Evolutionary conservation across 2,797 vertebrate species (phyloP).

Genomic region (Galago senegalensis): DNA sequence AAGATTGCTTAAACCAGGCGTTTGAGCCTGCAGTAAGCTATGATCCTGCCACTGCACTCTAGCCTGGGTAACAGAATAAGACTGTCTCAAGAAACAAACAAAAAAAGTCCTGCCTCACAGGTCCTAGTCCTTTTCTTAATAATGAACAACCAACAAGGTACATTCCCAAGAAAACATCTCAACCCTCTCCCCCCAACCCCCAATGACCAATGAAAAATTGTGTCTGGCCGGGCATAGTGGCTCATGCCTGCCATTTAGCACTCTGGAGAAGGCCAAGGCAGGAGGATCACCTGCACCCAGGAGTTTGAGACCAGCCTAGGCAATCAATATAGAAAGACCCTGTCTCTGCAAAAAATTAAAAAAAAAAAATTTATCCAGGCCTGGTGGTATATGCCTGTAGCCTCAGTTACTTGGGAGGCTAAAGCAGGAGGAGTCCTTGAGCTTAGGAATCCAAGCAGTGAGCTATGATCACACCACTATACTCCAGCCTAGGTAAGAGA

Average conservation of each 20-base stretch:
- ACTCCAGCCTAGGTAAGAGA: not conserved
- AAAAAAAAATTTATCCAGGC: not conserved
- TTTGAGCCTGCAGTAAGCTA: not conserved
- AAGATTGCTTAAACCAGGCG: not conserved
- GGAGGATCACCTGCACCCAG: not conserved
- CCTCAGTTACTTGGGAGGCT: not conserved
- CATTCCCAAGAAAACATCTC: fast-evolving
- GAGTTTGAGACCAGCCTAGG: not conserved
- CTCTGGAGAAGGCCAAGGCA: not conserved
- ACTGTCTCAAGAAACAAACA: not conserved
- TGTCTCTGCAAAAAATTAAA: not conserved
- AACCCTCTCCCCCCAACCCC: too few species aligned
- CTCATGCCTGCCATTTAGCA: not conserved
- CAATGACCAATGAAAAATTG: not conserved
- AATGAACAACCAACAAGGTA: not conserved
- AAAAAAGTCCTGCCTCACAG: not conserved
- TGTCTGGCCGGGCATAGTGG: not conserved
- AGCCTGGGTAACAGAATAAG: not conserved
- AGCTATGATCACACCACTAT: not conserved
- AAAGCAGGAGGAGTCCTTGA: not conserved
- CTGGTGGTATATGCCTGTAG: not conserved
- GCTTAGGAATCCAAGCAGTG: not conserved
- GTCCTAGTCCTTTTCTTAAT: not conserved
- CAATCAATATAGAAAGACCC: not conserved
- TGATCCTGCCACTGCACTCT: not conserved